Conservation (phyloP, 2,113 vertebrate genomes). For the Alaudala cheleensis region DNA sequence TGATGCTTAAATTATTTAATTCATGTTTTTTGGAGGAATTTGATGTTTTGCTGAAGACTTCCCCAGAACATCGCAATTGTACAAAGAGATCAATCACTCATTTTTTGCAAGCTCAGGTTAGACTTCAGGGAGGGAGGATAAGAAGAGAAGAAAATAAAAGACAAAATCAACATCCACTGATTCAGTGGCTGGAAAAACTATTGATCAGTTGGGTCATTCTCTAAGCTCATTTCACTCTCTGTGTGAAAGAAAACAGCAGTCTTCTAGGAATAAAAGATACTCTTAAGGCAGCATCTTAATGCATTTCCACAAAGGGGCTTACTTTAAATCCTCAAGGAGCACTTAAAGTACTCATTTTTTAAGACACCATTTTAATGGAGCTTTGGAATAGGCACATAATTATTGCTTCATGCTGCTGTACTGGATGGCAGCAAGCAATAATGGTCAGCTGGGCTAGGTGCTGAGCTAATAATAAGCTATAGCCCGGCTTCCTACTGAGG, state of each 20-base stretch:
- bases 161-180: slow-evolving; percentile 32
- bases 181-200: slow-evolving; percentile 35
- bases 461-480: neutral
- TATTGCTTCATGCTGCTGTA: neutral
- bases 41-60: neutral
- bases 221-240: slow-evolving; percentile 37
- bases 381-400: neutral
- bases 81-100: neutral
- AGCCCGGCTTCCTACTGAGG: neutral
- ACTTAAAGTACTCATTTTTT: neutral
- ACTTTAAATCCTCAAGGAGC: neutral
- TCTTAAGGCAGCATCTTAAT: slow-evolving; percentile 33
- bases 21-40: neutral
- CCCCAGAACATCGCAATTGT: neutral
- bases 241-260: slow-evolving; percentile 35
- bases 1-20: neutral
- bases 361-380: slow-evolving; percentile 5
- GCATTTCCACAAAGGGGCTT: neutral
- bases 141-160: slow-evolving; percentile 13
- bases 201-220: slow-evolving; percentile 41
- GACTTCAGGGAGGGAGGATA: neutral
- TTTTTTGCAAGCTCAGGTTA: neutral
- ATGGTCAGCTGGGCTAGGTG: neutral
- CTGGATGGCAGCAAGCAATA: neutral
- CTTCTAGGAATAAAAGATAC: slow-evolving; percentile 30